Base-by-base conservation (phyloP, 2,888 invertebrate genomes). In the Trissolcus japonicus region DNA sequence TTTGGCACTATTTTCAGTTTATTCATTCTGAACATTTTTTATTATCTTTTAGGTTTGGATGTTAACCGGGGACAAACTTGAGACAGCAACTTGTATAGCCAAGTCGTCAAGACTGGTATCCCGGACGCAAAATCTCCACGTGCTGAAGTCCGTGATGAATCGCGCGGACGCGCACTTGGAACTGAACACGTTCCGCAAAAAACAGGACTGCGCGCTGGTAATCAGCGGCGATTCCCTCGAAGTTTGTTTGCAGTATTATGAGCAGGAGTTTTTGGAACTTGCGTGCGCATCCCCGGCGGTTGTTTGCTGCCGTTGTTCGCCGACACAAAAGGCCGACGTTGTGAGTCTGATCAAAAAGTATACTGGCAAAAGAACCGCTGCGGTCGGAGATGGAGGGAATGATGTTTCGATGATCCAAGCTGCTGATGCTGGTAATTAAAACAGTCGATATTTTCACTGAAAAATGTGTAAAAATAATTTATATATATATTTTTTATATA, bases 11-110 rank as follows among this genome's bases (percentile, higher is more conserved):
- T 51, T 17, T 51, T 11, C 16, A 46, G 46, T n/a, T 6, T n/a
- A 46, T 46, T 46, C 1, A 16, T 46, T 46, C 6, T 46, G 0
- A 11, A 46, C 4, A 9, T 41, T 41, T 6, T 46, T n/a, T 16
- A 4, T 46, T 46, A 17, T 54, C 3, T 71, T 63, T 14, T 56
- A 92, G 92, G 91, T 93, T 57, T 94, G 94, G 94, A 95, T 94
- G 94, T 89, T 94, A 80, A 94, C 94, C 4, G 93, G 93, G 4
- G 94, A 94, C 84, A 94, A 93, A 90, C 88, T 98, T 79, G 99
- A 99, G 91, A 99, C 99, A 0, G 99, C 99, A 0, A 95, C 96
- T 29, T 99, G 99, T 88, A 99, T 99, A 85, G 99, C 99, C 1
- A 98, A 99, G 88, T 98, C 98, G 84, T 95, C 98, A 4, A 94